Evolutionary conservation across 2,113 vertebrate genomes (phyloP).

Genomic region (Phylloscopus whistleri): DNA sequence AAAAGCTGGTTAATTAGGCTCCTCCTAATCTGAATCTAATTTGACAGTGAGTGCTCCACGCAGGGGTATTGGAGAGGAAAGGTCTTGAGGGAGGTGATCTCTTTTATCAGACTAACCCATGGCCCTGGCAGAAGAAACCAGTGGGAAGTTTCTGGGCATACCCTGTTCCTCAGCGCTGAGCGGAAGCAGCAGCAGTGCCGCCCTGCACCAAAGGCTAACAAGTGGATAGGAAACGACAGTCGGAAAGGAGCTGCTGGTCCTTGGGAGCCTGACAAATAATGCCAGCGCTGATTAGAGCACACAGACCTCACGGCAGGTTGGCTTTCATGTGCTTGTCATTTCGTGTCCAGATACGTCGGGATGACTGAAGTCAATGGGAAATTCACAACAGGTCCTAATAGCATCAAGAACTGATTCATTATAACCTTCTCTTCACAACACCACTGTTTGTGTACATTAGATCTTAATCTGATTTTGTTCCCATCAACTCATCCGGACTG

Average conservation of each 20-base stretch:
- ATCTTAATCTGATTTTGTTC: background rate
- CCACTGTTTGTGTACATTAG: background rate
- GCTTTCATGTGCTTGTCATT: background rate
- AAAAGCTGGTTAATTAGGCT: background rate
- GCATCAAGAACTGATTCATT: background rate
- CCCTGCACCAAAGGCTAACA: background rate
- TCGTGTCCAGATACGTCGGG: accelerated
- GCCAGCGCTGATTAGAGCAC: accelerated
- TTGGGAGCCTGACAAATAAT: background rate
- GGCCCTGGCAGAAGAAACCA: background rate
- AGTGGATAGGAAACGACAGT: background rate
- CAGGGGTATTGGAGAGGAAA: background rate
- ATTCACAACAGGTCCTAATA: background rate
- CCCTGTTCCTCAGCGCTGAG: background rate
- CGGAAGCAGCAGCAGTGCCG: background rate
- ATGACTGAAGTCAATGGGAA: background rate
- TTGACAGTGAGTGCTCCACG: background rate
- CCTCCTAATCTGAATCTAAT: background rate
- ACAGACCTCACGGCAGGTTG: accelerated
- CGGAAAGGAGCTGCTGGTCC: background rate
- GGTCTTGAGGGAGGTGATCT: background rate
- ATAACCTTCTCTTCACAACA: background rate
- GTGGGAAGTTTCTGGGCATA: background rate
- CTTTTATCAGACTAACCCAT: background rate
- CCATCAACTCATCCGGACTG: background rate